Evolutionary conservation across 2,113 vertebrate species (phyloP).

Genomic region (Mirza zaza): DNA sequence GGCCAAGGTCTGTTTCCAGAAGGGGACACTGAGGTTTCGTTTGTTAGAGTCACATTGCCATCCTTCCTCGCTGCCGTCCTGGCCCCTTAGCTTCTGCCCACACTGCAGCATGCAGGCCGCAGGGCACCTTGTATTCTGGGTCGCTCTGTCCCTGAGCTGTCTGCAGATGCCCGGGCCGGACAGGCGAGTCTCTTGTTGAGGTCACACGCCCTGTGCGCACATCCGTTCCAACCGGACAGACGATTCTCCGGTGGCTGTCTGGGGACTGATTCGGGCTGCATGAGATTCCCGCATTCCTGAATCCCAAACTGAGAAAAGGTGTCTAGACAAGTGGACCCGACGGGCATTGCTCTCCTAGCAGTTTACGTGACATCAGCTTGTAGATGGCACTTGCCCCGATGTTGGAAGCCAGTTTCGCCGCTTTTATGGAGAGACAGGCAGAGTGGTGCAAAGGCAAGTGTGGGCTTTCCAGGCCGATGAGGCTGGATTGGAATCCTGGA

Average conservation of each 20-base stretch:
- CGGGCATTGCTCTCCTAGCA: background rate
- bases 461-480: background rate
- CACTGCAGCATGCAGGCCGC: background rate
- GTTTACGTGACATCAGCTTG: background rate
- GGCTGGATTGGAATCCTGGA: background rate
- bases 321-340: background rate
- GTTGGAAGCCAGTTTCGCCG: background rate
- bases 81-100: background rate
- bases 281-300: background rate
- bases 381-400: background rate
- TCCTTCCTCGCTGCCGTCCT: background rate
- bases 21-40: background rate
- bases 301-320: background rate
- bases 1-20: background rate
- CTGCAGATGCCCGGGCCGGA: background rate
- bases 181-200: background rate
- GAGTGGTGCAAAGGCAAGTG: background rate
- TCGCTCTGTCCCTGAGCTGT: background rate
- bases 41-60: background rate
- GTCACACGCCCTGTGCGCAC: background rate
- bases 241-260: background rate
- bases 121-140: background rate
- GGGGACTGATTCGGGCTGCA: background rate
- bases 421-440: background rate
- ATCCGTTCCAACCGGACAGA: background rate